phyloP scores from a whole-genome alignment of 2,797 vertebrate species.

The Enteromius paludinosus region DNA sequence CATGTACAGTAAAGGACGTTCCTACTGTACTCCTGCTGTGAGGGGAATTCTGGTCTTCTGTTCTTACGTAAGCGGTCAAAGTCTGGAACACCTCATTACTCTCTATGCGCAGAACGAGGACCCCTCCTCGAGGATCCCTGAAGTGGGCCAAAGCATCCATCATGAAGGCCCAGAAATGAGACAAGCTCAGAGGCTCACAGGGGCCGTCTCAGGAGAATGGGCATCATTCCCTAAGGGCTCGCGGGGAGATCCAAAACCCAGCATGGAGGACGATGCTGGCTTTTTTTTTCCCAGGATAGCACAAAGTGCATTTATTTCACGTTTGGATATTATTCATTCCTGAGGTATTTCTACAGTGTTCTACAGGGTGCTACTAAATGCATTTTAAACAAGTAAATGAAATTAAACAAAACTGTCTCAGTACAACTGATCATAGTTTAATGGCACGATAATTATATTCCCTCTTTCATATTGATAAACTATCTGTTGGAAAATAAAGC shows the following conservation, averaged over 20 bases:
- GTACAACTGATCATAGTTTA: not conserved
- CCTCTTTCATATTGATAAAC: not conserved
- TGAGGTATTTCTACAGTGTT: not conserved
- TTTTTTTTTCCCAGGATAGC: not conserved
- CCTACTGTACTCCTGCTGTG: conserved; percentile 43
- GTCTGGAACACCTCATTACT: conserved; percentile 58
- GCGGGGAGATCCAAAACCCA: conserved; percentile 13
- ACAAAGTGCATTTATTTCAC: not conserved
- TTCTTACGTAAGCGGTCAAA: conserved; percentile 48
- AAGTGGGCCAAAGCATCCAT: conserved; percentile 60
- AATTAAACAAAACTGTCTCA: conserved; percentile 2
- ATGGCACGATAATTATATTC: not conserved
- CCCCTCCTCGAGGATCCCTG: conserved; percentile 51
- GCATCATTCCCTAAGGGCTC: conserved; percentile 10
- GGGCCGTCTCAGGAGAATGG: conserved; percentile 4
- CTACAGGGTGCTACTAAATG: not conserved
- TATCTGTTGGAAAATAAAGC: not conserved
- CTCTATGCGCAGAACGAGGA: conserved; percentile 47
- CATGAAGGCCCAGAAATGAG: conserved; percentile 54
- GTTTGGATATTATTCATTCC: not conserved
- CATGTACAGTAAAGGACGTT: conserved; percentile 43
- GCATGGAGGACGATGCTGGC: conserved; percentile 18
- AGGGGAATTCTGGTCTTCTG: conserved; percentile 47
- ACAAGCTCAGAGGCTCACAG: conserved; percentile 34
- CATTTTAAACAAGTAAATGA: not conserved